Conservation (phyloP, 1,140 invertebrate genomes). For the Drosophila erecta region DNA sequence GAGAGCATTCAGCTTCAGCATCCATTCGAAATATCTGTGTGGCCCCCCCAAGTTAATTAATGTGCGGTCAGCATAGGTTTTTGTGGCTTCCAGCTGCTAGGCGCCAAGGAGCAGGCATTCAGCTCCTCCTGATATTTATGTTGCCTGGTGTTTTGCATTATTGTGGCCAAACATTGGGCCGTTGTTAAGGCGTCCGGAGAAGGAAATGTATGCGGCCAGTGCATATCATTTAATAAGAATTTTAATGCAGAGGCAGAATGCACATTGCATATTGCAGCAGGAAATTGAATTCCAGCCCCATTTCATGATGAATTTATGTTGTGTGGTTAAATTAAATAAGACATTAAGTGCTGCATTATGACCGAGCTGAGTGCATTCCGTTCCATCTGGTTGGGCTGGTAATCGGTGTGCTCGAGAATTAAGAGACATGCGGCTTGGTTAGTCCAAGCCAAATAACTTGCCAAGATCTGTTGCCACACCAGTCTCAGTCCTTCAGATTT, state of each 20-base stretch:
- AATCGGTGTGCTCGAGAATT: slow-evolving; percentile 16
- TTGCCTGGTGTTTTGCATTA: slow-evolving; percentile 33
- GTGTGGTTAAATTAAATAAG: slow-evolving; percentile 57
- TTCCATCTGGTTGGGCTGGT: slow-evolving; percentile 28
- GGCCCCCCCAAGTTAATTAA: slow-evolving; percentile 59
- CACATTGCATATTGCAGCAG: slow-evolving; percentile 22
- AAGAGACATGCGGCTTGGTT: slow-evolving; percentile 3
- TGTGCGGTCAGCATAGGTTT: slow-evolving; percentile 65
- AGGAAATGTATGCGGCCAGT: slow-evolving; percentile 13
- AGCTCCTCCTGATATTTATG: slow-evolving; percentile 20
- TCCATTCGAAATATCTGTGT: background rate
- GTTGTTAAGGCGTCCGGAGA: slow-evolving; percentile 6
- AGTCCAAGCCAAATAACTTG: slow-evolving; percentile 30
- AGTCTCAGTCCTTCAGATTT: slow-evolving; percentile 32
- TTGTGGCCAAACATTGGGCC: slow-evolving; percentile 31
- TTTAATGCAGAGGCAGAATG: slow-evolving; percentile 43
- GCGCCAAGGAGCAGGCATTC: background rate
- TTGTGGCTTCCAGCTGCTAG: slow-evolving; percentile 44
- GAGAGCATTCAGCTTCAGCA: slow-evolving; percentile 7
- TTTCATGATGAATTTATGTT: slow-evolving; percentile 56
- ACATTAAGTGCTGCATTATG: slow-evolving; percentile 46
- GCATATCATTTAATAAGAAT: slow-evolving; percentile 56
- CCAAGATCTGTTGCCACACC: background rate
- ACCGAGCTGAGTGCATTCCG: slow-evolving; percentile 29
- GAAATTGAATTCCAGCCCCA: slow-evolving; percentile 57